These are phyloP conservation scores for Mylabris phalerata DNA, from an alignment of 1,140 invertebrate genomes.

Conservation along the genomic window DNA sequence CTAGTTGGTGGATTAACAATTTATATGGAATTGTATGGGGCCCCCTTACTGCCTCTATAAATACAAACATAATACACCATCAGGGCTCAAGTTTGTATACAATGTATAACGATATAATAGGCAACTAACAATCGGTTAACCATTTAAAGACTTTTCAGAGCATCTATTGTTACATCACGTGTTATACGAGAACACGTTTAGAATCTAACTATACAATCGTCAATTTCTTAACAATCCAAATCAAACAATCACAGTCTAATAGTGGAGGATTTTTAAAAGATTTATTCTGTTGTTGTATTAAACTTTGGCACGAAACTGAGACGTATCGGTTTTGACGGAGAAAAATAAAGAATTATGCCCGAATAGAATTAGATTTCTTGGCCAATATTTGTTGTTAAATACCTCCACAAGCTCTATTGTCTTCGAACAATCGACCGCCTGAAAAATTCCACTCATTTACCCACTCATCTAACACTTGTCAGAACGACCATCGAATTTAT, in stretches of 20 bases:
- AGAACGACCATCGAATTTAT: too few relatives aligned
- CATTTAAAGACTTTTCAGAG: constrained; percentile 18
- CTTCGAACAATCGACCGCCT: too few relatives aligned
- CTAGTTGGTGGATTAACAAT: too few relatives aligned
- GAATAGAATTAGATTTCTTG: background rate
- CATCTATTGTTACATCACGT: constrained; percentile 20
- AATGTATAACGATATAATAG: constrained; percentile 21
- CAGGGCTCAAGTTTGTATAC: constrained; percentile 19
- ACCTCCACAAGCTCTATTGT: too few relatives aligned
- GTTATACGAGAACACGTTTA: constrained; percentile 1
- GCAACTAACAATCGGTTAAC: constrained; percentile 10
- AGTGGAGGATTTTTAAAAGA: background rate
- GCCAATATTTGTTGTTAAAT: too few relatives aligned
- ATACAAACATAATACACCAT: too few relatives aligned
- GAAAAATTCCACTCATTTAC: too few relatives aligned
- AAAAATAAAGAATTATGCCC: background rate
- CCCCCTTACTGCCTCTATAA: too few relatives aligned
- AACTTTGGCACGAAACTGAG: background rate
- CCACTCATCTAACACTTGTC: too few relatives aligned
- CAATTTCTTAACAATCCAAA: background rate
- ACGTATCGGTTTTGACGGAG: background rate
- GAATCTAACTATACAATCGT: background rate
- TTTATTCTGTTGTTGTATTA: background rate
- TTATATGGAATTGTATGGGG: too few relatives aligned
- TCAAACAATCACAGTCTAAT: too few relatives aligned